Percentiles rank a stretch among this genome's conserved stretches.
These are phyloP conservation scores for Ceratotherium simum DNA, from an alignment of 2,113 vertebrate genomes.

Conservation along the genomic window DNA sequence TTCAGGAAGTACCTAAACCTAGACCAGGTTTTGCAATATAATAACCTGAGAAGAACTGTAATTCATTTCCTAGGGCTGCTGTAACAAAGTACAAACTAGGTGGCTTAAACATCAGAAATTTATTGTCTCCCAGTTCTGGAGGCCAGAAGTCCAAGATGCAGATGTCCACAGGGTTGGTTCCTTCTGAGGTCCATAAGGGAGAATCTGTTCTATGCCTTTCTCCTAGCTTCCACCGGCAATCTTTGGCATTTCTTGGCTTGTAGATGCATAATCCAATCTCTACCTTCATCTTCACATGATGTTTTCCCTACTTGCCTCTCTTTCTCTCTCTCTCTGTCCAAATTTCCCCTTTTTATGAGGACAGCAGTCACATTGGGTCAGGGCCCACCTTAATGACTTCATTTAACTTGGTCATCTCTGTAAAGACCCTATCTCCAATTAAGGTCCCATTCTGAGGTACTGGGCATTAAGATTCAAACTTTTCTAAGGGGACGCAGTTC, in stretches of 20 bases:
- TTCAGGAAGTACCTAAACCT: background rate
- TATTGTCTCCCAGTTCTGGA: background rate
- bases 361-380: background rate
- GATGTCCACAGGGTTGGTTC: background rate
- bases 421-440: background rate
- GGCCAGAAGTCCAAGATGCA: background rate
- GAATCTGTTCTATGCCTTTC: background rate
- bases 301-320: background rate
- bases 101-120: background rate
- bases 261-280: background rate
- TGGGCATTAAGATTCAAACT: background rate
- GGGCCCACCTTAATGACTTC: background rate
- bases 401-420: background rate
- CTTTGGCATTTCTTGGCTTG: background rate
- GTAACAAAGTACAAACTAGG: background rate
- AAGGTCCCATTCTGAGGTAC: background rate
- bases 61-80: background rate
- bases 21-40: background rate
- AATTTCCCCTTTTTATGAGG: background rate
- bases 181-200: background rate
- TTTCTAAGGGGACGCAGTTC: background rate
- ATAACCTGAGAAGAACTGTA: conserved; percentile 27
- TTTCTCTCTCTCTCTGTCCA: background rate
- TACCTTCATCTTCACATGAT: background rate
- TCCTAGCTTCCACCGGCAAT: background rate